phyloP scores from a whole-genome alignment of 2,797 vertebrate genomes.

The Microchirus variegatus region DNA sequence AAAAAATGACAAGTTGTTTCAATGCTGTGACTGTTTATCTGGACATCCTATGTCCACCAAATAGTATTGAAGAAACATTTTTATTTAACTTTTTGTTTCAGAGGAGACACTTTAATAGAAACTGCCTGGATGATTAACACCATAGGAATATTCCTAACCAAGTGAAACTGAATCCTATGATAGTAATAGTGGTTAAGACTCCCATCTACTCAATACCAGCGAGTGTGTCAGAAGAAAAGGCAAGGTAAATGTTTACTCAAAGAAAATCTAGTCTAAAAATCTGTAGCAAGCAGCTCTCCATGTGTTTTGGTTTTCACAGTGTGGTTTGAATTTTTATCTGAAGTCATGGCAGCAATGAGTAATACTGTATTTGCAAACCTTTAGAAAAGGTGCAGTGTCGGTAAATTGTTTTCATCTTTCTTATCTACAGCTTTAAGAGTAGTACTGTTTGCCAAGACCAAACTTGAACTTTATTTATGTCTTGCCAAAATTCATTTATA shows the following conservation, averaged over 20 bases:
- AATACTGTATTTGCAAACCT: slow-evolving; percentile 39
- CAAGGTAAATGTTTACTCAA: slow-evolving; percentile 33
- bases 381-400: slow-evolving; percentile 54
- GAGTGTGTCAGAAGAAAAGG: slow-evolving; percentile 6
- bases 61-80: too few species aligned
- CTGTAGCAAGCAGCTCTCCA: slow-evolving; percentile 19
- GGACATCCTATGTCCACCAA: background rate
- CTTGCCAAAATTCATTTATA: slow-evolving; percentile 62
- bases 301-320: slow-evolving; percentile 45
- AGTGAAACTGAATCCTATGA: too few species aligned
- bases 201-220: background rate
- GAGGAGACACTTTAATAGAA: background rate
- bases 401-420: slow-evolving; percentile 58
- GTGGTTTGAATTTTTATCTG: slow-evolving; percentile 56
- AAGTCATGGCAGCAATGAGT: slow-evolving; percentile 56
- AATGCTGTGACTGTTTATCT: too few species aligned
- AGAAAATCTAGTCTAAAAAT: slow-evolving; percentile 29
- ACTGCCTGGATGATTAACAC: background rate
- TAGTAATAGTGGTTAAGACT: background rate
- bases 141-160: background rate
- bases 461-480: slow-evolving; percentile 62
- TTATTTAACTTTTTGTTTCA: background rate
- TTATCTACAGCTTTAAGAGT: slow-evolving; percentile 49
- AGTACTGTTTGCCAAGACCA: slow-evolving; percentile 46
- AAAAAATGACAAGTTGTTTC: too few species aligned